These are phyloP conservation scores for Erithacus rubecula DNA, from an alignment of 2,797 vertebrate species.

Conservation along the genomic window DNA sequence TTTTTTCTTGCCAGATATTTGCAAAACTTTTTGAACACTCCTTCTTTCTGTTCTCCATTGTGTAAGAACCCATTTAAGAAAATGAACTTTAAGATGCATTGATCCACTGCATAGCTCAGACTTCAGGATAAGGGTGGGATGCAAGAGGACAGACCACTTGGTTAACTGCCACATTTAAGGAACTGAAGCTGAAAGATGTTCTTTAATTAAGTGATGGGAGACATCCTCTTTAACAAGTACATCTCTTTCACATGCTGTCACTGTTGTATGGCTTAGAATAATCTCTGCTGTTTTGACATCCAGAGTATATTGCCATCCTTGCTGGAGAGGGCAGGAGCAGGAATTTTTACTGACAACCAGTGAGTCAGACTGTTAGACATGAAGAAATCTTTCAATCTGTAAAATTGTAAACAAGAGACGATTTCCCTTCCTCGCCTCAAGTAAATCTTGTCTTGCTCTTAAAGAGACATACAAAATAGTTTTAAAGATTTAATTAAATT, in stretches of 20 bases:
- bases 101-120: not conserved
- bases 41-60: not conserved
- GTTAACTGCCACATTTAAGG: not conserved
- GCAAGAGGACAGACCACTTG: not conserved
- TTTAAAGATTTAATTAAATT: conserved; percentile 55
- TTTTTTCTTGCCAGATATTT: not conserved
- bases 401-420: not conserved
- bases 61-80: not conserved
- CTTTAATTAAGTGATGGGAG: not conserved
- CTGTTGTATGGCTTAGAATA: conserved; percentile 16
- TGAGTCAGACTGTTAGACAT: not conserved
- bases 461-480: conserved; percentile 15
- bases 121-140: not conserved
- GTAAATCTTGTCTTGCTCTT: conserved; percentile 41
- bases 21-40: not conserved
- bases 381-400: conserved; percentile 25
- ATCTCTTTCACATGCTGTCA: not conserved
- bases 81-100: not conserved
- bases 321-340: not conserved
- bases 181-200: not conserved
- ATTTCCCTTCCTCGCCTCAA: not conserved
- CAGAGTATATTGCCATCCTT: not conserved
- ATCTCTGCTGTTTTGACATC: conserved; percentile 13
- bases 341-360: not conserved
- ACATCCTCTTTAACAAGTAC: not conserved